Percentiles rank a stretch among this genome's conserved stretches.
Evolutionary conservation across 2,797 vertebrate genomes (phyloP).

Genomic region (Prionace glauca): DNA sequence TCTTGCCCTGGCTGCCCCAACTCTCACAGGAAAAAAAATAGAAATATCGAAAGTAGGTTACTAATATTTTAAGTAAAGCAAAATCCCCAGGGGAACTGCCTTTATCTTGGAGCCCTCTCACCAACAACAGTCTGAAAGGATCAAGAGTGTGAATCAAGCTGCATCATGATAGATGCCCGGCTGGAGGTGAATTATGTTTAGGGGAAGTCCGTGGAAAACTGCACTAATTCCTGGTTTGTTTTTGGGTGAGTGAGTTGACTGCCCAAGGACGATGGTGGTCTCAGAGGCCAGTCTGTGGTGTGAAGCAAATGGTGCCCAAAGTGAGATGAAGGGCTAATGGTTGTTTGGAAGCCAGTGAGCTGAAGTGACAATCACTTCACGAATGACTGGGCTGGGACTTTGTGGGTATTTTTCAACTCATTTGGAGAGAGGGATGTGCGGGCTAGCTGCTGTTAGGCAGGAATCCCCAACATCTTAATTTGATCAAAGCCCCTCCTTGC

Average conservation of each 20-base stretch:
- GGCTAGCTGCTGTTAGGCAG: background rate
- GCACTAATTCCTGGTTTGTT: background rate
- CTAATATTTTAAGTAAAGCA: background rate
- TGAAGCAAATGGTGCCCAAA: background rate
- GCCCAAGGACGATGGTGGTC: background rate
- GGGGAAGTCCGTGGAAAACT: background rate
- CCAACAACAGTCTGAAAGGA: background rate
- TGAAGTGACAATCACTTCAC: background rate
- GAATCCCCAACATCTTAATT: background rate
- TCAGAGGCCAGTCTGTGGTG: background rate
- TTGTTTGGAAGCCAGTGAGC: background rate
- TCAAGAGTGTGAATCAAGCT: background rate
- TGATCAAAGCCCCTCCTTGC: background rate
- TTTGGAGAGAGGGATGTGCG: background rate
- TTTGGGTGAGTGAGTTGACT: background rate
- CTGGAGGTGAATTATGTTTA: background rate
- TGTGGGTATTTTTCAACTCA: background rate
- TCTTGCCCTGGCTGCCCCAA: background rate
- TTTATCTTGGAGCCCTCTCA: background rate
- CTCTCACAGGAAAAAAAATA: background rate
- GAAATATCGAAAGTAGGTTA: slow-evolving; percentile 25
- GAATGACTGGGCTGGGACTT: background rate
- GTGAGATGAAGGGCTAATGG: background rate
- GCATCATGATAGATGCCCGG: background rate
- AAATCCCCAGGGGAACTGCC: slow-evolving; percentile 26